phyloP scores from a whole-genome alignment of 2,797 vertebrate species.

The Pangasius mekongensis region DNA sequence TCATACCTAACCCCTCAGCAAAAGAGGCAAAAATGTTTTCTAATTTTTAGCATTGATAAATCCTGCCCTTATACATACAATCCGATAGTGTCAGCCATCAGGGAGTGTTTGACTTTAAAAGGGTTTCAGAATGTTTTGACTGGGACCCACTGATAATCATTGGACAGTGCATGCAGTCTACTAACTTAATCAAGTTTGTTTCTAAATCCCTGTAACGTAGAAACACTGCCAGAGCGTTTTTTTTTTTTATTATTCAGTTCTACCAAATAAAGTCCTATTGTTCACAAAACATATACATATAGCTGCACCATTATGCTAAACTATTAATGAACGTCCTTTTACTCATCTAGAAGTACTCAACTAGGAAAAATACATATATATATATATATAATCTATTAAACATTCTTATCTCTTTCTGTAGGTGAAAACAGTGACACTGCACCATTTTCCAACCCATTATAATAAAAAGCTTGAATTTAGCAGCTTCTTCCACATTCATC shows the following conservation, averaged over 20 bases:
- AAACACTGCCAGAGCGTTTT: conserved; percentile 25
- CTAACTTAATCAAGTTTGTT: background rate
- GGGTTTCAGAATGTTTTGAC: background rate
- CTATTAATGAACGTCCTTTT: conserved; percentile 16
- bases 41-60: background rate
- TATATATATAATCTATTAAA: conserved; percentile 6
- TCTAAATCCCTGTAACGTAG: conserved; percentile 9
- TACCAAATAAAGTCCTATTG: conserved; percentile 24
- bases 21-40: conserved; percentile 1
- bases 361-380: conserved; percentile 9
- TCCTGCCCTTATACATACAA: background rate
- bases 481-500: conserved; percentile 54
- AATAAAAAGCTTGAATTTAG: conserved; percentile 30
- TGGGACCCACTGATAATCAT: conserved; percentile 18
- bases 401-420: conserved; percentile 38
- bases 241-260: background rate
- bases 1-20: background rate
- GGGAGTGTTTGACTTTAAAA: background rate
- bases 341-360: conserved; percentile 9
- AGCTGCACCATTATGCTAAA: conserved; percentile 32
- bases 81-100: background rate
- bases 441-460: background rate
- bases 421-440: background rate
- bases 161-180: conserved; percentile 1
- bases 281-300: conserved; percentile 38